Conservation (phyloP, 2,113 vertebrate species). For the Serilophus lunatus region DNA sequence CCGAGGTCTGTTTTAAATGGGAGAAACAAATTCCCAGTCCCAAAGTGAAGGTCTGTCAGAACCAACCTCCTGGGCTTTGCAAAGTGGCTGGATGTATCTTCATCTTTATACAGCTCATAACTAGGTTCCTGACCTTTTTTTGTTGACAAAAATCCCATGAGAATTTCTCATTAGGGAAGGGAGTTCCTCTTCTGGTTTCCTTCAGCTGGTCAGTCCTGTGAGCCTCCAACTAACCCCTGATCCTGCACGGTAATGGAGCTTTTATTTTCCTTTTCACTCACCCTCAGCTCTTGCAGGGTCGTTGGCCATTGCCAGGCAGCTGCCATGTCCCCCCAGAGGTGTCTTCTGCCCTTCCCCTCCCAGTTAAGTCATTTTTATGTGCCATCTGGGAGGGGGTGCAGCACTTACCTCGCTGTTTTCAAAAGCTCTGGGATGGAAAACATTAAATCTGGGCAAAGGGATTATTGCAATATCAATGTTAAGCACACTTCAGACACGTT, state of each 20-base stretch:
- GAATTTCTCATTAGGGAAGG: not conserved
- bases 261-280: not conserved
- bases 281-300: not conserved
- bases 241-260: not conserved
- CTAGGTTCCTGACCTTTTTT: not conserved
- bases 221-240: not conserved
- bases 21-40: not conserved
- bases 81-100: not conserved
- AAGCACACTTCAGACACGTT: not conserved
- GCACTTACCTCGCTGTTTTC: not conserved
- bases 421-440: not conserved
- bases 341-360: not conserved
- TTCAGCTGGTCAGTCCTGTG: not conserved
- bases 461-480: not conserved
- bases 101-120: not conserved
- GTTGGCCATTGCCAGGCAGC: not conserved
- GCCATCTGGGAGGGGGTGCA: not conserved
- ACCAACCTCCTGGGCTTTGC: not conserved
- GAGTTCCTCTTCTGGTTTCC: constrained; percentile 10
- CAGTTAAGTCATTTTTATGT: not conserved
- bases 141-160: not conserved
- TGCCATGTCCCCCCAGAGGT: not conserved
- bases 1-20: rapidly evolving
- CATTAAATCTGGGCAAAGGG: not conserved
- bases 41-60: not conserved